Evolutionary conservation across 2,797 vertebrate genomes (phyloP).

Genomic region (Hydrolagus colliei): DNA sequence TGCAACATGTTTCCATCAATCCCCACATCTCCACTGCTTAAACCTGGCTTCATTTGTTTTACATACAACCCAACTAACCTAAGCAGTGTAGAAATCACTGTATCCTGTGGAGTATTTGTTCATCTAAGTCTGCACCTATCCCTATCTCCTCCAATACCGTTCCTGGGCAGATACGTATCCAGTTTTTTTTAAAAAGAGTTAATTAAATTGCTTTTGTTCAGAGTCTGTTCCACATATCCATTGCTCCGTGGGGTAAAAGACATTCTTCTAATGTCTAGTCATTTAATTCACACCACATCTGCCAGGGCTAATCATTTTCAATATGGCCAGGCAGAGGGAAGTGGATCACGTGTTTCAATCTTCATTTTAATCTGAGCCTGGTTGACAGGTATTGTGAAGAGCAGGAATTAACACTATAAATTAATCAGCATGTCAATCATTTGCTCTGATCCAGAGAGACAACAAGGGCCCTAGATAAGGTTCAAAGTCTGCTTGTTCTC

Average conservation of each 20-base stretch:
- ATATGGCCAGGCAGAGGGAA: background rate
- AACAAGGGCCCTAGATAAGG: background rate
- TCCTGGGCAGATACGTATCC: too few relatives aligned
- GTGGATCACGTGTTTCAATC: background rate
- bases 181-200: background rate
- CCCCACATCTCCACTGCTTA: too few relatives aligned
- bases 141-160: too few relatives aligned
- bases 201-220: background rate
- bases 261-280: too few relatives aligned
- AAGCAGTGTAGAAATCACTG: too few relatives aligned
- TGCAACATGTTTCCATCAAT: too few relatives aligned
- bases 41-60: too few relatives aligned
- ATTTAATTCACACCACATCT: background rate
- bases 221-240: background rate
- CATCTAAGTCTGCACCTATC: too few relatives aligned
- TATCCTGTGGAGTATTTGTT: too few relatives aligned
- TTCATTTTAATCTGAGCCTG: background rate
- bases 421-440: background rate
- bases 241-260: too few relatives aligned
- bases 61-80: too few relatives aligned
- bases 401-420: background rate
- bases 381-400: background rate
- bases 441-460: background rate
- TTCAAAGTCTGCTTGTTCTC: background rate
- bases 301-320: background rate